phyloP scores from a whole-genome alignment of 64 coral and sea anemone genomes.

The Dendrophyllia cribrosa region DNA sequence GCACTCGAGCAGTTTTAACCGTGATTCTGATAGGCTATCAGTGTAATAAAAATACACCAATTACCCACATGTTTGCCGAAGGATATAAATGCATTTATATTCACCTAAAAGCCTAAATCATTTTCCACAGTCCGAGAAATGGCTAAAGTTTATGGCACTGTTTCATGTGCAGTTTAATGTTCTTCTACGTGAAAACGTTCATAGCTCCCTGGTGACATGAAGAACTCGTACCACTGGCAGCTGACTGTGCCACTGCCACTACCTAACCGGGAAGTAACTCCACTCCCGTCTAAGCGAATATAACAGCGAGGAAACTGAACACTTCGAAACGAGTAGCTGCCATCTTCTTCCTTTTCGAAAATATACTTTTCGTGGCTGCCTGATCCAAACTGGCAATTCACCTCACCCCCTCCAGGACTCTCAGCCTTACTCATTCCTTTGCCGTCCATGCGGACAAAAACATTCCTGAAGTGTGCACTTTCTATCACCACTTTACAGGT shows the following conservation, averaged over 20 bases:
- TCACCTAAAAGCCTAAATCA: too few species aligned
- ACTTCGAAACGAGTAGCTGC: conserved; percentile 14
- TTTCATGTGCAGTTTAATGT: background rate
- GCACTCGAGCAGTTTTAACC: too few species aligned
- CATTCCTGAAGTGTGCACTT: conserved; percentile 19
- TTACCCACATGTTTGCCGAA: too few species aligned
- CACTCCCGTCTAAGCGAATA: conserved; percentile 16
- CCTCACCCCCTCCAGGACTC: background rate
- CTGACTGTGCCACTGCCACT: conserved; percentile 26
- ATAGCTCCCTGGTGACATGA: background rate
- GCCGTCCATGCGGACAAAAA: conserved; percentile 23
- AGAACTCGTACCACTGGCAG: conserved; percentile 27
- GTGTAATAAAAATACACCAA: too few species aligned
- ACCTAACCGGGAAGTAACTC: background rate
- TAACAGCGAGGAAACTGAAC: conserved; percentile 31
- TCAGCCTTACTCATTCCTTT: background rate
- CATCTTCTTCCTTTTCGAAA: background rate
- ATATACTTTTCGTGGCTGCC: background rate
- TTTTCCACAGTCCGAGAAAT: background rate
- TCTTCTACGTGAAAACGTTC: background rate
- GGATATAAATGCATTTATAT: too few species aligned
- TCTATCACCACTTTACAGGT: conserved; percentile 17
- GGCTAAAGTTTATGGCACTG: background rate
- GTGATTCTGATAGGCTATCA: too few species aligned
- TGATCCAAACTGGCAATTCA: conserved; percentile 24